Evolutionary conservation across 1,140 invertebrate genomes (phyloP), one percentile per base, ranked within the genome.

Genomic region (Octopus bimaculoides): DNA sequence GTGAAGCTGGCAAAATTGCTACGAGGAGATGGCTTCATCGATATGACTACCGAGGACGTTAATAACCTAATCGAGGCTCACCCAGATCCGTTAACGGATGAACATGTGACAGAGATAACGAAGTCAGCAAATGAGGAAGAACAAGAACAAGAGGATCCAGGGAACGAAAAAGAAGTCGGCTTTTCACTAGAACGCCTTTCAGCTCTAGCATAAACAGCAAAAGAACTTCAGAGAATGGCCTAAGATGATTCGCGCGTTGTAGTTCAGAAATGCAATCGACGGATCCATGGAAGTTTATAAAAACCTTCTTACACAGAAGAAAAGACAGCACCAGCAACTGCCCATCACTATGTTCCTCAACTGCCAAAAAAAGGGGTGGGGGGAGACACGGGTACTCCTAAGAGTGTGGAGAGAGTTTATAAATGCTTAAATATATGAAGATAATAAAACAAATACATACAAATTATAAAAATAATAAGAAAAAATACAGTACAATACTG

Each of bases 241-340:
- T n/a, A 9, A 66, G 61, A 66, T 66, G 61, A 66, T 66, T 66
- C n/a, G 61, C n/a, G 61, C 61, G 61, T 66, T 66, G 61, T n/a
- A 66, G 61, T 66, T 66, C 61, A 66, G 61, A 66, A 66, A 66
- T 66, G 61, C 61, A 66, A 66, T 66, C 61, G 61, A 66, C 61
- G 61, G 61, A 66, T 9, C 61, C 61, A 66, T 66, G 9, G 61
- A 66, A 66, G 61, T 66, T 66, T 66, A 66, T 66, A 66, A 66
- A 66, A 66, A 66, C 61, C 61, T 66, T n/a, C 61, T 66, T n/a
- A n/a, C 61, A 9, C 61, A 66, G 61, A 66, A 66, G 61, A 66
- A 66, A 66, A 66, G 61, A n/a, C 61, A 66, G 61, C 61, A n/a
- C 61, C 61, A 66, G 61, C 61, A 66, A 66, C 61, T 66, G 61